Evolutionary conservation across 2,888 invertebrate species (phyloP).

Genomic region (Dynastes tityus): DNA sequence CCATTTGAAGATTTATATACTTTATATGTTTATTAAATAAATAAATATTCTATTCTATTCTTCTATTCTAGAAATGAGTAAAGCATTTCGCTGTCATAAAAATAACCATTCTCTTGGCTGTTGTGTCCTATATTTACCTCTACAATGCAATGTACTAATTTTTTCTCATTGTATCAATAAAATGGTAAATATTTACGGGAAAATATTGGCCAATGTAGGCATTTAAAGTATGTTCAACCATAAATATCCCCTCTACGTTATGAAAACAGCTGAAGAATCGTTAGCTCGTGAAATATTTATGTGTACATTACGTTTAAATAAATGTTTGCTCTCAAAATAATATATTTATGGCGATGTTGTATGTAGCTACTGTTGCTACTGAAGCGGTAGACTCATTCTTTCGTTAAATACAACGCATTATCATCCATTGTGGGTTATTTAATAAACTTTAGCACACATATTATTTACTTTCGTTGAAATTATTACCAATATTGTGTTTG

Average conservation of each 20-base stretch:
- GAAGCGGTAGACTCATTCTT: not conserved
- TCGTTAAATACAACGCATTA: not conserved
- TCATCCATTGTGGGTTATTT: not conserved
- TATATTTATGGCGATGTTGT: not conserved
- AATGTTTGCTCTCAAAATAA: slow-evolving; percentile 2
- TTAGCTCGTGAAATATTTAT: slow-evolving; percentile 10
- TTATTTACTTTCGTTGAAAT: not conserved
- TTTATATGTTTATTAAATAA: too few relatives aligned
- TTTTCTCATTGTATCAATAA: too few relatives aligned
- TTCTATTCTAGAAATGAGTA: too few relatives aligned
- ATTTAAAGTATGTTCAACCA: not conserved
- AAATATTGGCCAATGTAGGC: not conserved
- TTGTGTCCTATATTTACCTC: too few relatives aligned
- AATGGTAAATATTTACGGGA: not conserved
- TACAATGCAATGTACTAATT: too few relatives aligned
- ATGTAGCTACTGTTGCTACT: not conserved
- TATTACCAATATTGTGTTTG: not conserved
- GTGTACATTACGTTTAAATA: slow-evolving; percentile 7
- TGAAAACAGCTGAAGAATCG: not conserved
- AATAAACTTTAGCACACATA: not conserved
- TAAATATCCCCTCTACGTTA: not conserved
- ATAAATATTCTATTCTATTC: too few relatives aligned
- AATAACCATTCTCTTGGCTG: too few relatives aligned
- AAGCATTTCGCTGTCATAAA: too few relatives aligned
- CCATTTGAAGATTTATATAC: too few relatives aligned